Evolutionary conservation across 1,140 invertebrate species (phyloP).

Genomic region (Drosophila sucinea): DNA sequence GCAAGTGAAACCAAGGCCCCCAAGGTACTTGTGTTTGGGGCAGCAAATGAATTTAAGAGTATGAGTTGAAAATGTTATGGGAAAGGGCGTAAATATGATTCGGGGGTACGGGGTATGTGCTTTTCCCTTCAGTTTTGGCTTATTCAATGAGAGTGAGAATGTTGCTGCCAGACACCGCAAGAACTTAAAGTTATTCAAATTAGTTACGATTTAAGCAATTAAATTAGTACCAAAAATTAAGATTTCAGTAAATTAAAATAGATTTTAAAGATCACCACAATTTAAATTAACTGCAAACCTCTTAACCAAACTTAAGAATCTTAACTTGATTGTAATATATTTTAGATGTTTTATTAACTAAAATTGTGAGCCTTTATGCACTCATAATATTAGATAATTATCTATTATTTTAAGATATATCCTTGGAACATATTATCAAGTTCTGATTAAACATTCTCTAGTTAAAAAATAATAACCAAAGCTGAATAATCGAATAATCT

Average conservation of each 20-base stretch:
- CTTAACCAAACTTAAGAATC: too few relatives aligned
- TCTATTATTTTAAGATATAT: too few relatives aligned
- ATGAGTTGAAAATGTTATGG: slow-evolving; percentile 1
- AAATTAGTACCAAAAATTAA: background rate
- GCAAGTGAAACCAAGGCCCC: slow-evolving; percentile 16
- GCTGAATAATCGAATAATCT: too few relatives aligned
- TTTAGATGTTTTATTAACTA: too few relatives aligned
- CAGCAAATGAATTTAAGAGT: slow-evolving; percentile 9
- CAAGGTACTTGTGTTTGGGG: slow-evolving; percentile 7
- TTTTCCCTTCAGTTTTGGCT: slow-evolving; percentile 2
- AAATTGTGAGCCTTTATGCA: too few relatives aligned
- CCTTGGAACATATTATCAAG: too few relatives aligned
- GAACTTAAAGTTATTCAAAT: background rate
- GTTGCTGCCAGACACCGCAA: background rate
- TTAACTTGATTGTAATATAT: too few relatives aligned
- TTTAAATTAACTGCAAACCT: too few relatives aligned
- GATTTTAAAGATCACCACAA: too few relatives aligned
- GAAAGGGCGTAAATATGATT: background rate
- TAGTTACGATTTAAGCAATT: background rate
- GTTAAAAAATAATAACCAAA: too few relatives aligned
- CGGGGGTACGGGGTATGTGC: background rate
- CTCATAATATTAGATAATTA: too few relatives aligned
- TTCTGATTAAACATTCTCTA: too few relatives aligned
- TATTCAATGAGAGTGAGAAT: background rate
- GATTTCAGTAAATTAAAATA: background rate